These are phyloP conservation scores for Stenichneumon culpator DNA, from an alignment of 2,888 invertebrate species.

Conservation along the genomic window DNA sequence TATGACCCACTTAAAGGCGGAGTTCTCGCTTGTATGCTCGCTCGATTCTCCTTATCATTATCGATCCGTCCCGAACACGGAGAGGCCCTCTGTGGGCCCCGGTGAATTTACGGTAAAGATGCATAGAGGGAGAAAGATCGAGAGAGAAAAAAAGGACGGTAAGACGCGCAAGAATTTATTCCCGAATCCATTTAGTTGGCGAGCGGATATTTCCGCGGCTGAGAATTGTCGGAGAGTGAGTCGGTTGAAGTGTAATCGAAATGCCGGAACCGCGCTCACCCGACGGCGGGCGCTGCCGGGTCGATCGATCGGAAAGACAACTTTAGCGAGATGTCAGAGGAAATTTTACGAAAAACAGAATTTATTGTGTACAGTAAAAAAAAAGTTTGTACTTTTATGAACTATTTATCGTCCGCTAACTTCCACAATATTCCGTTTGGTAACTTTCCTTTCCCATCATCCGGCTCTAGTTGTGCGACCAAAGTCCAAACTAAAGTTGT, in stretches of 20 bases:
- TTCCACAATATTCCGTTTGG: too few relatives aligned
- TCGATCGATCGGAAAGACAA: neutral
- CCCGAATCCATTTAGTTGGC: neutral
- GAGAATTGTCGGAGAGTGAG: neutral
- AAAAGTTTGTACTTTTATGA: too few relatives aligned
- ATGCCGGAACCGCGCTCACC: neutral
- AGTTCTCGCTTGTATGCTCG: constrained; percentile 70
- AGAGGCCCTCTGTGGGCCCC: neutral
- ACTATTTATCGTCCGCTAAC: too few relatives aligned
- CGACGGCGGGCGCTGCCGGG: too few relatives aligned
- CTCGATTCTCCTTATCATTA: constrained; percentile 73
- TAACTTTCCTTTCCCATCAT: too few relatives aligned
- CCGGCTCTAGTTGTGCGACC: too few relatives aligned
- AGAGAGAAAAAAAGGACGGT: neutral
- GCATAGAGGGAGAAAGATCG: neutral
- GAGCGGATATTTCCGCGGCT: neutral
- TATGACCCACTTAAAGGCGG: constrained; percentile 81
- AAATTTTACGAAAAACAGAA: neutral
- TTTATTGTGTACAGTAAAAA: neutral
- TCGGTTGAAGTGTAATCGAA: neutral
- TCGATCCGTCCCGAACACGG: constrained; percentile 45
- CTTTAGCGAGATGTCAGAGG: neutral
- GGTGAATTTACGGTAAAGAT: neutral
- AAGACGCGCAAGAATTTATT: neutral
- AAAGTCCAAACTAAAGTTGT: too few relatives aligned